Percentiles rank a stretch among this genome's conserved stretches.
Conservation (phyloP, 2,113 vertebrate species). For the Alectura lathami region DNA sequence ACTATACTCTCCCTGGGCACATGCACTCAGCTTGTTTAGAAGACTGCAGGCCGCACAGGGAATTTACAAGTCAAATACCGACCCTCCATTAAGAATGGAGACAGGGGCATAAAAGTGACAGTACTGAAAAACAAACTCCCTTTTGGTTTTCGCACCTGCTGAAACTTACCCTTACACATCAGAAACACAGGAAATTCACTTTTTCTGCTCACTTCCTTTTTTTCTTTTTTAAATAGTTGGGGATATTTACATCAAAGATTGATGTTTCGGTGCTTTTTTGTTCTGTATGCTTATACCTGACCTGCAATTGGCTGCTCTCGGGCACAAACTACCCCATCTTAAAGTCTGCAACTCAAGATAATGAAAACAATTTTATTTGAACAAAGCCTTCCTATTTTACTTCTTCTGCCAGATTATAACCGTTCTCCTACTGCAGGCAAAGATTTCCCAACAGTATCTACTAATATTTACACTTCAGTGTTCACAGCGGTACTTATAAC, state of each 20-base stretch:
- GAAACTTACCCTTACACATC: not conserved
- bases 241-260: constrained; percentile 2
- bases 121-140: not conserved
- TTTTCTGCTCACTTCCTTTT: not conserved
- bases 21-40: not conserved
- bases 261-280: not conserved
- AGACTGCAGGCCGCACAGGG: not conserved
- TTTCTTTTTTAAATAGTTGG: not conserved
- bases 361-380: not conserved
- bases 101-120: not conserved
- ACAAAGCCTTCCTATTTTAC: not conserved
- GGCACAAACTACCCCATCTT: not conserved
- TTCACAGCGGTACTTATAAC: not conserved
- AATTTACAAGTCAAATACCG: not conserved
- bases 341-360: not conserved
- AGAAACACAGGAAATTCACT: not conserved
- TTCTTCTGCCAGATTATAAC: not conserved
- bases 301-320: not conserved
- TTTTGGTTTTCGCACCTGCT: not conserved
- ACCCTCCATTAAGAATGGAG: not conserved
- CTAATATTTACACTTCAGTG: not conserved
- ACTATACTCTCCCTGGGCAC: not conserved
- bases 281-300: not conserved
- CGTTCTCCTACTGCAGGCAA: not conserved
- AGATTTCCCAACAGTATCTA: not conserved